Evolutionary conservation across 2,113 vertebrate genomes (phyloP), one percentile per base, ranked within the genome.

Genomic region (Maccullochella peelii): DNA sequence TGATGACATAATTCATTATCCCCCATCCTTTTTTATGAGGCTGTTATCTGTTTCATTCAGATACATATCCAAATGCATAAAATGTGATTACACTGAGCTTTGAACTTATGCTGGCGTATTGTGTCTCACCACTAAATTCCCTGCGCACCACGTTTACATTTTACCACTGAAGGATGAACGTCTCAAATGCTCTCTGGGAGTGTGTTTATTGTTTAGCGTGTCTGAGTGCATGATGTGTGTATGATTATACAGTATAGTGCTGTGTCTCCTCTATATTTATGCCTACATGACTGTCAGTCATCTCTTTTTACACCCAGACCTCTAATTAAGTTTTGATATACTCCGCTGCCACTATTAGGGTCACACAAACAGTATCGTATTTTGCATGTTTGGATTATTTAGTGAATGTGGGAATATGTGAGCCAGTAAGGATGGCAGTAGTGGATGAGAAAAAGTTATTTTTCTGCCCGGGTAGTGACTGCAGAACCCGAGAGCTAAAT

Each of bases 1-100:
- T 62, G 89, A 86, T 87, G 81, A 81, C 77, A 90, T 92, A 86
- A 89, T 90, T 93, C 88, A 94, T 91, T 88, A 91, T 77, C 75
- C 78, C 54, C 66, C 77, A 52, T 81, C 72, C 88, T 79, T 87
- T 47, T 93, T 89, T 90, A 93, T 86, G 77, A 72, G 78, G 71
- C 73, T 70, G 72, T 92, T 91, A 93, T 93, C 86, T 57, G n/a
- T 85, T 91, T 86, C 66, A 76, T 90, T 92, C 74, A 83, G 84
- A 91, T 90, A 89, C 85, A 75, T 84, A 87, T 88, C 72, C 69
- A 67, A 88, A 85, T 36, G 30, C 86, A 88, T 82, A 85, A 91
- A 86, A 88, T 79, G 79, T 88, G 88, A 92, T 92, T 79, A 91
- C 69, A 70, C 50, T 80, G 66, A 86, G 87, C 87, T 92, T 89